Conservation (phyloP, 2,113 vertebrate species). For the Vireo altiloquus region DNA sequence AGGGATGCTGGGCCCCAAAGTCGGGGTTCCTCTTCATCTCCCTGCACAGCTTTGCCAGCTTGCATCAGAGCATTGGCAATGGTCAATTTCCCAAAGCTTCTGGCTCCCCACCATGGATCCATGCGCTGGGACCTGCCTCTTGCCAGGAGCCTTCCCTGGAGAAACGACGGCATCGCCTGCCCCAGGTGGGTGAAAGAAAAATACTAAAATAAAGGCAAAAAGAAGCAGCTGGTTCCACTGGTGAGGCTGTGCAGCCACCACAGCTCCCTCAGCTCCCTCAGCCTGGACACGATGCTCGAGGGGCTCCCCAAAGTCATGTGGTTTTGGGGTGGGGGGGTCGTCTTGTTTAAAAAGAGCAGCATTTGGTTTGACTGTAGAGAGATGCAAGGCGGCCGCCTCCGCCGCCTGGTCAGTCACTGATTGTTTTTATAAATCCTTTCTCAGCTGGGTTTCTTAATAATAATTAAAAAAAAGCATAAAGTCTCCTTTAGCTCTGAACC, state of each 20-base stretch:
- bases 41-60: background rate
- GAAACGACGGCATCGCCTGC: fast-evolving
- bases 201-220: background rate
- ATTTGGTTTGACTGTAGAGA: slow-evolving; percentile 56
- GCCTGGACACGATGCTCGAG: fast-evolving
- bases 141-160: background rate
- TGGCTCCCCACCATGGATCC: background rate
- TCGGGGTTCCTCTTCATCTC: background rate
- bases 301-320: background rate
- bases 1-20: background rate
- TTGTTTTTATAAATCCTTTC: slow-evolving; percentile 37
- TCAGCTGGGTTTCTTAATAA: slow-evolving; percentile 1
- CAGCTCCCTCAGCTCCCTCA: background rate
- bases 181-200: background rate
- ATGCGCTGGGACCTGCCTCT: background rate
- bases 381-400: background rate
- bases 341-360: slow-evolving; percentile 57
- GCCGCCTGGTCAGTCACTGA: background rate
- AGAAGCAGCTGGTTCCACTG: slow-evolving; percentile 9
- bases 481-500: slow-evolving; percentile 30
- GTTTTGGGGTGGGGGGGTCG: fast-evolving
- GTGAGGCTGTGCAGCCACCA: background rate
- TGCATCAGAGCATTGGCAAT: fast-evolving
- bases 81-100: fast-evolving
- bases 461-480: background rate